A percentile compares a stretch with the other conserved stretches of the same genome.
Evolutionary conservation across 2,113 vertebrate genomes (phyloP).

Genomic region (Vidua macroura): DNA sequence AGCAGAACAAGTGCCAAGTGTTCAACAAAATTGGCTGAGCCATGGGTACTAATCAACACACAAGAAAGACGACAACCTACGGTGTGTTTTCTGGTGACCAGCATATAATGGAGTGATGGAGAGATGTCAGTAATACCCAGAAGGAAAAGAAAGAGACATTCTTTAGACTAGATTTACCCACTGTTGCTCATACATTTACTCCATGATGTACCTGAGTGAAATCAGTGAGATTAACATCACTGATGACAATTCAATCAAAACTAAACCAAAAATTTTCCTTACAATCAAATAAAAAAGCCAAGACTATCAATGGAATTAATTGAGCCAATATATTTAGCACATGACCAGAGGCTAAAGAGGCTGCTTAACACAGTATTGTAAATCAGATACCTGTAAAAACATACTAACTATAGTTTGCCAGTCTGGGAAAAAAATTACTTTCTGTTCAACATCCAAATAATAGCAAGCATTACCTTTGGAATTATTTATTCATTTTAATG

Average conservation of each 20-base stretch:
- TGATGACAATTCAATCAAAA: not conserved
- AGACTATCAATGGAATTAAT: not conserved
- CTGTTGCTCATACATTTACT: not conserved
- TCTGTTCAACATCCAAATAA: not conserved
- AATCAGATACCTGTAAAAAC: not conserved
- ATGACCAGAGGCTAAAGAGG: not conserved
- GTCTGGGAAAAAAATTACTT: not conserved
- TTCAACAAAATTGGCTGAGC: not conserved
- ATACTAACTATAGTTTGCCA: not conserved
- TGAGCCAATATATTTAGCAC: not conserved
- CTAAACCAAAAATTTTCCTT: not conserved
- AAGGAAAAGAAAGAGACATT: not conserved
- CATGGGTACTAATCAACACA: accelerated
- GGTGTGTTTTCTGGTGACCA: not conserved
- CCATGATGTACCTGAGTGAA: not conserved
- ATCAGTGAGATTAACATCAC: not conserved
- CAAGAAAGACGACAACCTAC: not conserved
- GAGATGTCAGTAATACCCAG: not conserved
- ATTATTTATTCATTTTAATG: conserved; percentile 25
- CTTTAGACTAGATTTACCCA: not conserved
- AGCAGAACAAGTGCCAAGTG: not conserved
- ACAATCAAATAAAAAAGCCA: not conserved
- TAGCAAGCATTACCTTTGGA: conserved; percentile 28
- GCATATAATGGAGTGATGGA: not conserved
- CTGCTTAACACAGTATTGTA: not conserved